phyloP scores from a whole-genome alignment of 35 echinoderm and acorn worm species.

The Nesometra sesokonis region DNA sequence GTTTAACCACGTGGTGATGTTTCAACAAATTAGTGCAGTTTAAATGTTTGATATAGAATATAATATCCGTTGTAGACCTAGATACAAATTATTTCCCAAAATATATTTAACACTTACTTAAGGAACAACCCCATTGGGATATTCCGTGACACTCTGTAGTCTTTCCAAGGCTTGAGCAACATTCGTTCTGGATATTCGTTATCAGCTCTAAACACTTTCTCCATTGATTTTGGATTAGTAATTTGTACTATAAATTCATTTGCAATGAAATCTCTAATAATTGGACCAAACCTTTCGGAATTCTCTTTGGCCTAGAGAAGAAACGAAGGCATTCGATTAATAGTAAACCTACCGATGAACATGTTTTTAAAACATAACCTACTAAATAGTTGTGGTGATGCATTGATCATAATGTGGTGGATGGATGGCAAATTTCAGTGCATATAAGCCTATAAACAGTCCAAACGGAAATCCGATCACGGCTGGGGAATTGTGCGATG shows the following conservation, averaged over 20 bases:
- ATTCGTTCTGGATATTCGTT: neutral
- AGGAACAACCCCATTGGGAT: neutral
- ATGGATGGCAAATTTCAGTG: too few species aligned
- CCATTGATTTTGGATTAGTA: neutral
- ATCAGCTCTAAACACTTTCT: neutral
- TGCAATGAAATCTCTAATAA: neutral
- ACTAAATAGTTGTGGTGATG: neutral
- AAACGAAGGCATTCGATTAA: neutral
- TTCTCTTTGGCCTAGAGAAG: neutral
- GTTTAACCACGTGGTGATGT: too few species aligned
- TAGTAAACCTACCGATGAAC: too few species aligned
- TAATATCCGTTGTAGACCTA: neutral
- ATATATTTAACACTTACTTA: neutral
- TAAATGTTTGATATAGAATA: neutral
- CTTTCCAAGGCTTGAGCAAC: neutral
- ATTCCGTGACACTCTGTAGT: neutral
- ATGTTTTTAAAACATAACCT: neutral
- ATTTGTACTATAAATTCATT: neutral
- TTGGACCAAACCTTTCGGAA: neutral
- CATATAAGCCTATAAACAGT: too few species aligned
- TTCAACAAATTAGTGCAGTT: neutral
- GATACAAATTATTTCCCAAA: neutral
- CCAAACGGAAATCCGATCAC: too few species aligned
- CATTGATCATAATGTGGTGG: too few species aligned
- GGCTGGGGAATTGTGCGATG: neutral